Evolutionary conservation across 2,113 vertebrate genomes (phyloP).

Genomic region (Prochilodus magdalenae): DNA sequence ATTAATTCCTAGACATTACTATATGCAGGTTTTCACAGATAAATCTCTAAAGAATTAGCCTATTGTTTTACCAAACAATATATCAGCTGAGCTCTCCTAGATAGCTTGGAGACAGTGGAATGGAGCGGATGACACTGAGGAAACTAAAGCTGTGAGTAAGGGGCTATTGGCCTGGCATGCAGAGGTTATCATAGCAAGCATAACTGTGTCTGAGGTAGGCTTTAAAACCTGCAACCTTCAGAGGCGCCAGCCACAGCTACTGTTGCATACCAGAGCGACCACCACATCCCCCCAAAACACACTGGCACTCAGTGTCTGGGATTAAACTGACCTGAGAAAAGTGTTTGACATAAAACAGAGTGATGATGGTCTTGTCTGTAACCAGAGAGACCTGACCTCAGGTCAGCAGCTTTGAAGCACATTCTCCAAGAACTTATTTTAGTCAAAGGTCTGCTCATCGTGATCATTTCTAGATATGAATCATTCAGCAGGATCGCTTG

Average conservation of each 20-base stretch:
- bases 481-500: conserved; percentile 26
- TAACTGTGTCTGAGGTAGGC: conserved; percentile 37
- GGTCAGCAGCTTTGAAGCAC: conserved; percentile 24
- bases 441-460: conserved; percentile 25
- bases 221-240: conserved; percentile 52
- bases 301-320: conserved; percentile 18
- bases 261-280: conserved; percentile 49
- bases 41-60: background rate
- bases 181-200: conserved; percentile 51
- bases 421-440: conserved; percentile 35
- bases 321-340: conserved; percentile 36
- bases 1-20: background rate
- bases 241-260: conserved; percentile 42
- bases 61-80: background rate
- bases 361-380: conserved; percentile 1
- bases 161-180: conserved; percentile 38
- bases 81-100: background rate
- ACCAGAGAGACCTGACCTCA: conserved; percentile 51
- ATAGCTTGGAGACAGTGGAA: conserved; percentile 10
- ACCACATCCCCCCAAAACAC: conserved; percentile 44
- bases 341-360: conserved; percentile 23
- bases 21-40: too few species aligned
- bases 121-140: conserved; percentile 10
- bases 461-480: conserved; percentile 35
- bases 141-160: conserved; percentile 21